phyloP scores from a whole-genome alignment of 2,797 vertebrate genomes.

The Botia kubotai region DNA sequence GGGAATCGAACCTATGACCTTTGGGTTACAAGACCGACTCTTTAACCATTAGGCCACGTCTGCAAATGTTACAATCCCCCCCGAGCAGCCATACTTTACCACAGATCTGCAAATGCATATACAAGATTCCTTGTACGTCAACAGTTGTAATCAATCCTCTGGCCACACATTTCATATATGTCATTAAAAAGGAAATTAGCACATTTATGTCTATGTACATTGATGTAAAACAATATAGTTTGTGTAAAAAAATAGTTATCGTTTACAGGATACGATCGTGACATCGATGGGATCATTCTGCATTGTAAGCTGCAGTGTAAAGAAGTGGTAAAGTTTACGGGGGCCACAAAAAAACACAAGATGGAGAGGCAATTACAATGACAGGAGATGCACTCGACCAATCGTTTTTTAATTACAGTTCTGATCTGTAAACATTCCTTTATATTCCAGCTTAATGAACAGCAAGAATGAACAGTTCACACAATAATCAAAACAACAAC shows the following conservation, averaged over 20 bases:
- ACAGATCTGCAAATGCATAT: neutral
- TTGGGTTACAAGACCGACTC: too few species aligned
- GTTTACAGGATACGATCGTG: conserved; percentile 13
- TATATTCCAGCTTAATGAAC: neutral
- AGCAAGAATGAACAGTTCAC: conserved; percentile 11
- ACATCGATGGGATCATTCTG: neutral
- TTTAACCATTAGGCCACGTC: too few species aligned
- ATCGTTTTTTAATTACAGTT: too few species aligned
- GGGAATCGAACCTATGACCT: too few species aligned
- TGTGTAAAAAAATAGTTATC: conserved; percentile 39
- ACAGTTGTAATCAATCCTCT: neutral
- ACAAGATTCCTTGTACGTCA: conserved; percentile 1
- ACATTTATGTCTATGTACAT: conserved; percentile 32
- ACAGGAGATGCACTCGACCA: neutral
- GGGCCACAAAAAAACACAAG: neutral
- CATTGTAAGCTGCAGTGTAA: neutral
- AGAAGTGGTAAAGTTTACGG: neutral
- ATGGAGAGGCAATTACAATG: neutral
- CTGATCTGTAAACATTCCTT: neutral
- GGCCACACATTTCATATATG: neutral
- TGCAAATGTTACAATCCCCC: neutral
- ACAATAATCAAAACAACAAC: conserved; percentile 1
- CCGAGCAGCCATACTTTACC: neutral
- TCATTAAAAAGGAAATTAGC: conserved; percentile 32
- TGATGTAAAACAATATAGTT: conserved; percentile 41